Evolutionary conservation across 2,888 invertebrate species (phyloP).

Genomic region (Hirtodrosophila confusa): DNA sequence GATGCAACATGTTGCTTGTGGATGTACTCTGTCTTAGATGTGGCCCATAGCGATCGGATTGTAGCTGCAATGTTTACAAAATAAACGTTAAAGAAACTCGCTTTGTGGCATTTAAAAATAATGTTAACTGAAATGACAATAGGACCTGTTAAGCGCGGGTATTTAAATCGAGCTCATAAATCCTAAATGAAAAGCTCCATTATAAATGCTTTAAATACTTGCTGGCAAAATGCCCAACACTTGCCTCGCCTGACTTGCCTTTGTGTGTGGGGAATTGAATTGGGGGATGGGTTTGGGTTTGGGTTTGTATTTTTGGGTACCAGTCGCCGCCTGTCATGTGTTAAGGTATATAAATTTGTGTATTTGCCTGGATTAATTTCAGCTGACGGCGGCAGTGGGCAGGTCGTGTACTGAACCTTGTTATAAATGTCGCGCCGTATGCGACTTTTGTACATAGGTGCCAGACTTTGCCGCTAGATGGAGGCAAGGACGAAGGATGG

Average conservation of each 20-base stretch:
- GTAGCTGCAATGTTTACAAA: slow-evolving; percentile 25
- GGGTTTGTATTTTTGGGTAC: neutral
- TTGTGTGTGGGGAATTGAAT: slow-evolving; percentile 31
- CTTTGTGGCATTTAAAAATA: too few relatives aligned
- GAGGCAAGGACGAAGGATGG: slow-evolving; percentile 11
- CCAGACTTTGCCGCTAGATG: slow-evolving; percentile 25
- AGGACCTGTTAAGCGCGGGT: slow-evolving; percentile 17
- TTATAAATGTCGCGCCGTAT: slow-evolving; percentile 34
- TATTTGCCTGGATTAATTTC: slow-evolving; percentile 45
- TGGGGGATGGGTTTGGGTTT: slow-evolving; percentile 4
- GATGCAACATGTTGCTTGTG: slow-evolving; percentile 59
- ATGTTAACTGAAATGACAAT: slow-evolving; percentile 9
- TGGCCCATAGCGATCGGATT: slow-evolving; percentile 15
- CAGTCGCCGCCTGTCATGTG: slow-evolving; percentile 11
- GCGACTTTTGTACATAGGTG: slow-evolving; percentile 40
- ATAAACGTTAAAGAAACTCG: too few relatives aligned
- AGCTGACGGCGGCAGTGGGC: slow-evolving; percentile 20
- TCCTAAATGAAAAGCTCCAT: slow-evolving; percentile 54
- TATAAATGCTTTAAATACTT: slow-evolving; percentile 60
- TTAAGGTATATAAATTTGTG: slow-evolving; percentile 21
- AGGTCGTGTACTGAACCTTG: slow-evolving; percentile 37
- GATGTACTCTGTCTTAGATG: slow-evolving; percentile 12
- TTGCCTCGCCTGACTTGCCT: slow-evolving; percentile 46
- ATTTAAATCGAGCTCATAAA: slow-evolving; percentile 50
- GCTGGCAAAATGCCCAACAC: slow-evolving; percentile 54